Conservation (phyloP, 1,140 invertebrate genomes). For the Nasonia longicornis region DNA sequence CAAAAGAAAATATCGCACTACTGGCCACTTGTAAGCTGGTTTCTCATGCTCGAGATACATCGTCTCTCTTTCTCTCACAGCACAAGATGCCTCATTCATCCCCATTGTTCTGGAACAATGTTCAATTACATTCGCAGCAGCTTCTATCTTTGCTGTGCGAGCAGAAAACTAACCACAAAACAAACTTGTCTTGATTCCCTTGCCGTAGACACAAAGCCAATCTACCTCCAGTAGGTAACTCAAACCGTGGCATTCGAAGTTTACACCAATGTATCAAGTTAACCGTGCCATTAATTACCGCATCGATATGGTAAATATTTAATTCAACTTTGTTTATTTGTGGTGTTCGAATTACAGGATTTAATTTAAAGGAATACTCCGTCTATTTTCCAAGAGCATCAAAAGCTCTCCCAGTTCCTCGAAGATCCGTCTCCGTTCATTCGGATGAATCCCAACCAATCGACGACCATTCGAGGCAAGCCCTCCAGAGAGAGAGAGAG, state of each 20-base stretch:
- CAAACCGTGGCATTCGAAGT: neutral
- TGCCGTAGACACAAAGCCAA: neutral
- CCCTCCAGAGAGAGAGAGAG: neutral
- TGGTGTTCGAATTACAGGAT: too few species aligned
- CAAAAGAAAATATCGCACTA: too few species aligned
- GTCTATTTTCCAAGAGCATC: neutral
- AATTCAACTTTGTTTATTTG: too few species aligned
- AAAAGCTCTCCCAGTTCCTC: too few species aligned
- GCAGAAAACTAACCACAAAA: slow-evolving; percentile 24
- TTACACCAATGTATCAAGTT: too few species aligned
- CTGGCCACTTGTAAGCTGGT: neutral
- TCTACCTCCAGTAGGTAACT: neutral
- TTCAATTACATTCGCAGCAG: slow-evolving; percentile 24
- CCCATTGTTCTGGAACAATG: slow-evolving; percentile 8
- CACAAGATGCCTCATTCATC: neutral
- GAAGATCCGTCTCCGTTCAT: too few species aligned
- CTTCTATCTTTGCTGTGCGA: neutral
- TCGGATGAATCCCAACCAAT: too few species aligned
- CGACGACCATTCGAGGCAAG: neutral
- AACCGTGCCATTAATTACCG: too few species aligned
- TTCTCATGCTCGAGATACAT: neutral
- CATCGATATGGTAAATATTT: too few species aligned
- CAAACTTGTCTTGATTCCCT: slow-evolving; percentile 2
- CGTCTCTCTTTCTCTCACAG: neutral
- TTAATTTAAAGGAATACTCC: too few species aligned